phyloP scores from a whole-genome alignment of 2,113 vertebrate species.

The Castor canadensis region DNA sequence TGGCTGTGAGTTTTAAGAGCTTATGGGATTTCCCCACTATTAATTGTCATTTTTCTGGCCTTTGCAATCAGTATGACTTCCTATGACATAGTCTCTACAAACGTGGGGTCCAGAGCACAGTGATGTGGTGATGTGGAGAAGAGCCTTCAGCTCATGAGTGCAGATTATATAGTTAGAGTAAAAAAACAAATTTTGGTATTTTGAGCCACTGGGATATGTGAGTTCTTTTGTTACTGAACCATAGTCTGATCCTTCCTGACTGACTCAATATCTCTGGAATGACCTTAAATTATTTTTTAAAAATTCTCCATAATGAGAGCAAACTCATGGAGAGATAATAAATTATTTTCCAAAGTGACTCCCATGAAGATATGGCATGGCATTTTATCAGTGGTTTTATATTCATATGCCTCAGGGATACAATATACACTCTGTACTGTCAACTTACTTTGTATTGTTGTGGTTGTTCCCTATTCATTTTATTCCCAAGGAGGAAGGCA shows the following conservation, averaged over 20 bases:
- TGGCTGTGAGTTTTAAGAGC: not conserved
- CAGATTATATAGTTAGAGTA: not conserved
- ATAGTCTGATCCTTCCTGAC: not conserved
- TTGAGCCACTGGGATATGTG: not conserved
- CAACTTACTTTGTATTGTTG: conserved; percentile 55
- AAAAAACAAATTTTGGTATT: not conserved
- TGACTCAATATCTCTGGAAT: not conserved
- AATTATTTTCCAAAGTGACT: conserved; percentile 28
- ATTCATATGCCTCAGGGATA: conserved; percentile 1
- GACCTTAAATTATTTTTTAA: not conserved
- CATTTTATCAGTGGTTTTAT: not conserved
- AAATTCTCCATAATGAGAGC: not conserved
- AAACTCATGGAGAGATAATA: not conserved
- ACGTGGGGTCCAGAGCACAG: not conserved
- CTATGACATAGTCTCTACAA: not conserved
- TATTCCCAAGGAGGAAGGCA: conserved; percentile 54
- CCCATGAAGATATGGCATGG: not conserved
- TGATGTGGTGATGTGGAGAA: not conserved
- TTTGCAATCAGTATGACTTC: not conserved
- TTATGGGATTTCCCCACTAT: accelerated
- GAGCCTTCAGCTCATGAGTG: not conserved
- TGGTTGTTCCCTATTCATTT: conserved; percentile 65
- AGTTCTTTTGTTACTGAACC: conserved; percentile 42
- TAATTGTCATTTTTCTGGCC: not conserved
- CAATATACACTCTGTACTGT: not conserved